These are phyloP conservation scores for Discoglossus pictus DNA, from an alignment of 2,797 vertebrate species.

Conservation along the genomic window DNA sequence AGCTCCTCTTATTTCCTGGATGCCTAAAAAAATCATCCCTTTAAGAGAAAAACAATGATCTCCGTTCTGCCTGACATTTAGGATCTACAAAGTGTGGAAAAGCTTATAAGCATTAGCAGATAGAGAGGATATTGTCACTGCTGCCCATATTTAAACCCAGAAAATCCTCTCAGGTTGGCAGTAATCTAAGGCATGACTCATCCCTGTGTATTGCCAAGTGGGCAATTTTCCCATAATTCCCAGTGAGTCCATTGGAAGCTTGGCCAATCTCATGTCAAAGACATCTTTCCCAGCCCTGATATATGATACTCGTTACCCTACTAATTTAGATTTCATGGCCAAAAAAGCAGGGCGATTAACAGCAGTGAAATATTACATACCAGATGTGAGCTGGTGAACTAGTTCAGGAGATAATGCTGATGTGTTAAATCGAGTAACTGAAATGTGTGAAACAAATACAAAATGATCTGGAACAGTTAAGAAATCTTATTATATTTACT, in stretches of 20 bases:
- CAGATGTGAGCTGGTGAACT: not conserved
- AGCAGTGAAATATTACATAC: not conserved
- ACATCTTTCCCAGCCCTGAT: slow-evolving; percentile 4
- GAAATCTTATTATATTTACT: too few relatives aligned
- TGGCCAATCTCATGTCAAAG: slow-evolving; percentile 20
- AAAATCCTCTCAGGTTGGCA: slow-evolving; percentile 32
- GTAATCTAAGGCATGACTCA: slow-evolving; percentile 14
- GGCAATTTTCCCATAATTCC: slow-evolving; percentile 31
- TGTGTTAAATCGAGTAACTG: too few relatives aligned
- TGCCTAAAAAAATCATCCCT: not conserved
- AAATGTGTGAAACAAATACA: too few relatives aligned
- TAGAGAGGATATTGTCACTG: slow-evolving; percentile 28
- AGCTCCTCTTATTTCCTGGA: not conserved
- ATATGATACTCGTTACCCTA: not conserved
- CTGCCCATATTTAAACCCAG: slow-evolving; percentile 26
- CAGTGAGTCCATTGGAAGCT: slow-evolving; percentile 11
- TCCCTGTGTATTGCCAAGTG: slow-evolving; percentile 26
- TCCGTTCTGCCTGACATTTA: slow-evolving; percentile 16
- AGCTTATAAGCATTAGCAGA: slow-evolving; percentile 33
- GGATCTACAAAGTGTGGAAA: slow-evolving; percentile 11
- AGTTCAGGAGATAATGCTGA: not conserved
- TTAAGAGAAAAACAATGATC: slow-evolving; percentile 12
- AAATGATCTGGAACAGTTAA: too few relatives aligned
- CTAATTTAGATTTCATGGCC: slow-evolving; percentile 1
- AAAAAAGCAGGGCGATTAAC: not conserved